These are phyloP conservation scores for Colistium nudipinnis DNA, from an alignment of 2,113 vertebrate genomes.

Conservation along the genomic window DNA sequence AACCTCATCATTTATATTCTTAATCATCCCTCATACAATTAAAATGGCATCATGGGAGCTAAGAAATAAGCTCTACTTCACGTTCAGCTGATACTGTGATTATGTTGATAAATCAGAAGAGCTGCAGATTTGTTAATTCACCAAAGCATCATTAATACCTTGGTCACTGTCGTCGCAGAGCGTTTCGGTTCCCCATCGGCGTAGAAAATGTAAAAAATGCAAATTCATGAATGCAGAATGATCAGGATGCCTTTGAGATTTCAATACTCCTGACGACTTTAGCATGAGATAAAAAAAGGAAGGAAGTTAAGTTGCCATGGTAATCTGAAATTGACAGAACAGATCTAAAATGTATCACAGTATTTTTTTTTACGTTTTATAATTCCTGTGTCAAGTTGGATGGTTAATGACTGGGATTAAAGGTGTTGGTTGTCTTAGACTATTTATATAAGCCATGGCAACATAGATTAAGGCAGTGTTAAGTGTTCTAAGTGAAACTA, in stretches of 20 bases:
- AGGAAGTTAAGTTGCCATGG: slow-evolving; percentile 28
- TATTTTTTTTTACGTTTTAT: not conserved
- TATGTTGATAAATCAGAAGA: slow-evolving; percentile 50
- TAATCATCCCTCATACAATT: slow-evolving; percentile 54
- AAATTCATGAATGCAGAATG: slow-evolving; percentile 38
- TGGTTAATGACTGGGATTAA: slow-evolving; percentile 7
- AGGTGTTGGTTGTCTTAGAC: not conserved
- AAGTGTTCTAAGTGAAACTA: slow-evolving; percentile 1
- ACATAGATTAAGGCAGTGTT: not conserved
- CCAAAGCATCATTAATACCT: slow-evolving; percentile 60
- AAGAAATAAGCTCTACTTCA: slow-evolving; percentile 32
- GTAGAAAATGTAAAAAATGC: slow-evolving; percentile 44
- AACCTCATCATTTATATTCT: slow-evolving; percentile 56
- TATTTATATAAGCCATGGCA: not conserved
- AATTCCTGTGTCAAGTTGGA: slow-evolving; percentile 8
- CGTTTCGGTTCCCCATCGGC: slow-evolving; percentile 1
- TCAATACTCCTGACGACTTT: slow-evolving; percentile 9
- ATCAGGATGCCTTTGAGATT: slow-evolving; percentile 39
- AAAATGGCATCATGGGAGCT: slow-evolving; percentile 38
- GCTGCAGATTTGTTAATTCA: slow-evolving; percentile 54
- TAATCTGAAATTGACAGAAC: slow-evolving; percentile 8
- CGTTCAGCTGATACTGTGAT: slow-evolving; percentile 44
- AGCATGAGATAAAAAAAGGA: not conserved
- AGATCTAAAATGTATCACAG: slow-evolving; percentile 13
- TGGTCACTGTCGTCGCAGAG: slow-evolving; percentile 32